Base-by-base conservation (phyloP, 2,113 vertebrate genomes). In the Cyprinodon variegatus region DNA sequence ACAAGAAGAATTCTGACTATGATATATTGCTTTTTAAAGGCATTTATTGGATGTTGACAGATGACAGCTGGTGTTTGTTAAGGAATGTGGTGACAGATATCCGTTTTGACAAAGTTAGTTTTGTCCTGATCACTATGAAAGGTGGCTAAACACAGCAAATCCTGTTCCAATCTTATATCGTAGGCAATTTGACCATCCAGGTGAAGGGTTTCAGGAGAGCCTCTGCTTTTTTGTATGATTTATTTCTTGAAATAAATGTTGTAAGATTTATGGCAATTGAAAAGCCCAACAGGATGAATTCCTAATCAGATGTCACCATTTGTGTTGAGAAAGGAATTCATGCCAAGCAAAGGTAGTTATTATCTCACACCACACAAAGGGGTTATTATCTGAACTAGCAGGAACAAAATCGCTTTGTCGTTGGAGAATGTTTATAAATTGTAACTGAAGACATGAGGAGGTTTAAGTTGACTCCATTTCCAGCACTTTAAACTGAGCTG, bases 161-260 rank as follows among this genome's bases (percentile, higher is more conserved):
- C 62, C 36, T 12, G 69, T 82, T 82, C 65, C 46, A 61, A 39
- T 80, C 36, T 64, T 76, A 74, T 83, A 15, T 65, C 17, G 36
- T 39, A 36, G 13, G 40, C 75, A 53, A 70, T 80, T 73, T 79
- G 70, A 65, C 77, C 63, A 43, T 37, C 11, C 37, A 7, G 48
- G 64, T 64, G 8, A 45, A 5, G 1, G 29, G 20, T 86, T 82
- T 66, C 63, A 70, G 15, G 13, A 48, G 22, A 61, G 45, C 2
- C 2, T 0, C n/a, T 50, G 20, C 0, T 70, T 61, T 65, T 36
- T 36, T 57, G 6, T 13, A 0, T 57, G 36, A 20, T 48, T 61
- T 59, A 3, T 17, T 39, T 70, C n/a, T 11, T 40, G 59, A 39
- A 13, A 79, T 6, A 77, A 48, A 67, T 1, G 37, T 57, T 4